A percentile compares a stretch with the other conserved stretches of the same genome.
Evolutionary conservation across 1,140 invertebrate species (phyloP).

Genomic region (Oryctes rhinoceros): DNA sequence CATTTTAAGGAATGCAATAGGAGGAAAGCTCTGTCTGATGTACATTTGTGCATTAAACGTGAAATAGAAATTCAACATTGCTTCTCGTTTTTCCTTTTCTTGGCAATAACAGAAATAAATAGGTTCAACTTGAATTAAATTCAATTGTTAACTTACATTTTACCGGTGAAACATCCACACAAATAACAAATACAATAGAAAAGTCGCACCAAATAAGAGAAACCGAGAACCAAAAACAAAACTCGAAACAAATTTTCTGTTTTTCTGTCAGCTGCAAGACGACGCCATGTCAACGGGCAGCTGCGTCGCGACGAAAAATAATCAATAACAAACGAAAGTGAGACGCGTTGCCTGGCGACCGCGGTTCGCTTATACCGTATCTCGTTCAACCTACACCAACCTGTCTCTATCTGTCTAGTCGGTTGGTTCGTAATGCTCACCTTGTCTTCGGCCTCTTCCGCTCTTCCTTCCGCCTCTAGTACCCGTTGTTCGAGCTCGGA

Average conservation of each 20-base stretch:
- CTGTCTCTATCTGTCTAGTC: constrained; percentile 21
- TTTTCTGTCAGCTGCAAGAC: constrained; percentile 62
- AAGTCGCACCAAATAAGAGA: constrained; percentile 47
- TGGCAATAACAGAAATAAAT: neutral
- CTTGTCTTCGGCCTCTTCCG: constrained; percentile 92
- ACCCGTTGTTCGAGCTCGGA: constrained; percentile 90
- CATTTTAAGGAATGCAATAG: too few relatives aligned
- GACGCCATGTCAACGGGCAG: constrained; percentile 56
- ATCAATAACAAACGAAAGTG: constrained; percentile 62
- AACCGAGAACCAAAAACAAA: constrained; percentile 44
- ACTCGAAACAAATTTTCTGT: constrained; percentile 48
- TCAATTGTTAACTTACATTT: constrained; percentile 53
- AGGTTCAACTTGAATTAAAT: neutral
- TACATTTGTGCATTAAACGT: too few relatives aligned
- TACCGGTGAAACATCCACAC: constrained; percentile 49
- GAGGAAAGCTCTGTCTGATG: too few relatives aligned
- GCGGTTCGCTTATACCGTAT: constrained; percentile 36
- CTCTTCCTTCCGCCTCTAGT: constrained; percentile 86
- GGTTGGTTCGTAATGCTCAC: constrained; percentile 64
- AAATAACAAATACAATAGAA: constrained; percentile 49
- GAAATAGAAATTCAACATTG: too few relatives aligned
- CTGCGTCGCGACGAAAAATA: constrained; percentile 60
- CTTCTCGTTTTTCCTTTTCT: neutral
- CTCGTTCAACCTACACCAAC: constrained; percentile 37
- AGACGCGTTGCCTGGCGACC: constrained; percentile 60